Percentiles rank a stretch among this genome's conserved stretches.
Conservation (phyloP, 2,888 invertebrate genomes). For the Heterodera filipjevi region DNA sequence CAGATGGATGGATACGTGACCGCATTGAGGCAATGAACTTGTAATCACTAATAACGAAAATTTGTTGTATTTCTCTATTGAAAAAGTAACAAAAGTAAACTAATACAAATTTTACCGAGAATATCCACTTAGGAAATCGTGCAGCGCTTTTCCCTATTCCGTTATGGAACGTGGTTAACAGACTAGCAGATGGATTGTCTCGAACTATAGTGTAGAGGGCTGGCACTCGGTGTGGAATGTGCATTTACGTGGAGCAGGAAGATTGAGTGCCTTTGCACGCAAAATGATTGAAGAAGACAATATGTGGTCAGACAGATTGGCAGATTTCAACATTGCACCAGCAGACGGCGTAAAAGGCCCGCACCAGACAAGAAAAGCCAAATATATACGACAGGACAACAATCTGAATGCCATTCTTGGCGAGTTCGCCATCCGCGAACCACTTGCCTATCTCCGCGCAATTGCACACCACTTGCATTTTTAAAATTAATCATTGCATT, state of each 20-base stretch:
- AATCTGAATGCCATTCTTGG: neutral
- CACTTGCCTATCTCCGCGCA: neutral
- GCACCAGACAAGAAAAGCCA: neutral
- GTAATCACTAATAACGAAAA: too few species aligned
- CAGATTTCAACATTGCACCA: neutral
- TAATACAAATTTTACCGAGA: too few species aligned
- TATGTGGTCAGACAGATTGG: conserved; percentile 7
- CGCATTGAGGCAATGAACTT: too few species aligned
- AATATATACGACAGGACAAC: neutral
- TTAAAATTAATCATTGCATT: too few species aligned
- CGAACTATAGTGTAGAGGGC: neutral
- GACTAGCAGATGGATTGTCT: neutral
- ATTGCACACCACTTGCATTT: neutral
- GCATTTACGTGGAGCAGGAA: neutral
- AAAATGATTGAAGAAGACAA: conserved; percentile 21
- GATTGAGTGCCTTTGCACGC: neutral
- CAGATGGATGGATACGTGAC: too few species aligned
- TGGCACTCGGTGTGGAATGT: neutral
- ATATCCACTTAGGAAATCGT: neutral
- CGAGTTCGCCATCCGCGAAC: neutral
- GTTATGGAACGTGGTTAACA: neutral
- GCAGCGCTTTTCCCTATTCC: neutral
- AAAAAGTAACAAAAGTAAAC: too few species aligned
- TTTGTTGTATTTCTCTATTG: too few species aligned
- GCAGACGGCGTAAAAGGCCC: neutral